Percentiles rank a stretch among this genome's conserved stretches.
Evolutionary conservation across 2,113 vertebrate genomes (phyloP).

Genomic region (Misgurnus anguillicaudatus): DNA sequence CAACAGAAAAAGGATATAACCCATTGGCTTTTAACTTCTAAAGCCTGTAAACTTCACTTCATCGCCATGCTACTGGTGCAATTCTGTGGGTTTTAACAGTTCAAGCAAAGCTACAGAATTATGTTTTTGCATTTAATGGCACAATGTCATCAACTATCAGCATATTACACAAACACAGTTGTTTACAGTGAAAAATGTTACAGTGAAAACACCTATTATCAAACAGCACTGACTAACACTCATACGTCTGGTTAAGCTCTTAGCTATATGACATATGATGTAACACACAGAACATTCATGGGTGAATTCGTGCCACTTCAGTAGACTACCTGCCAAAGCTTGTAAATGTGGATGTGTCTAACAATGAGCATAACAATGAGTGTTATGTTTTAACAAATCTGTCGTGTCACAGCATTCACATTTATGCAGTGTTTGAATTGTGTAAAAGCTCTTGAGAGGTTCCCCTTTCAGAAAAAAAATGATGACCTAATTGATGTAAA

Average conservation of each 20-base stretch:
- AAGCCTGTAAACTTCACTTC: conserved; percentile 29
- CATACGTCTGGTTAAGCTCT: neutral
- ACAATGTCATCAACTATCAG: conserved; percentile 19
- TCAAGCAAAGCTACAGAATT: neutral
- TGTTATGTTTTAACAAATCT: too few relatives aligned
- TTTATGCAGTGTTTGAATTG: too few relatives aligned
- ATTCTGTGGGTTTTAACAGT: neutral
- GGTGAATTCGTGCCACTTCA: conserved; percentile 7
- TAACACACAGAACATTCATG: neutral
- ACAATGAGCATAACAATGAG: too few relatives aligned
- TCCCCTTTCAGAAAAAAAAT: too few relatives aligned
- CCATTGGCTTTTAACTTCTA: conserved; percentile 19
- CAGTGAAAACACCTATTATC: conserved; percentile 23
- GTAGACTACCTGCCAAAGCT: neutral
- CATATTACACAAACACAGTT: neutral
- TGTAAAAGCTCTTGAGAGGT: too few relatives aligned
- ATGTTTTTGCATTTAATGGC: conserved; percentile 1
- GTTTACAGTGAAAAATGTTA: conserved; percentile 34
- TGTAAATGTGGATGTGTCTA: too few relatives aligned
- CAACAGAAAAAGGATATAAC: neutral
- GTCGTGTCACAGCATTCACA: too few relatives aligned
- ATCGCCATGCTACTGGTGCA: neutral
- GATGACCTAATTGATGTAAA: too few relatives aligned
- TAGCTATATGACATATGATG: conserved; percentile 17
- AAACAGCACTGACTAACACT: conserved; percentile 27